Conservation (phyloP, 2,113 vertebrate species). For the Bostrychus sinensis region DNA sequence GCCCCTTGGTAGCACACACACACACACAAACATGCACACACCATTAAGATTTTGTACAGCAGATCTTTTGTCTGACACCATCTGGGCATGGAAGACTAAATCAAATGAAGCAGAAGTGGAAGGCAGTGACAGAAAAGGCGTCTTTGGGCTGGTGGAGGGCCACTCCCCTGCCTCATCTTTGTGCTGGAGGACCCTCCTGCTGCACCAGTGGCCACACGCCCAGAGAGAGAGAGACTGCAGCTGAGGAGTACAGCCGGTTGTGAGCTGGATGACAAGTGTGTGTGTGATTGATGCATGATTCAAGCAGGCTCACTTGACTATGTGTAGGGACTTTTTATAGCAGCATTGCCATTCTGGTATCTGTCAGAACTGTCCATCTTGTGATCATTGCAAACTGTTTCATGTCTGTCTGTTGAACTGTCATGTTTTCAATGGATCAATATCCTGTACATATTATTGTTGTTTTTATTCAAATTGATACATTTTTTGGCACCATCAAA, state of each 20-base stretch:
- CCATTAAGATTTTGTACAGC: constrained; percentile 51
- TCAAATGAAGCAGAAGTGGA: constrained; percentile 57
- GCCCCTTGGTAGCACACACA: constrained; percentile 5
- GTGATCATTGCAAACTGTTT: constrained; percentile 13
- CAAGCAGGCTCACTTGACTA: constrained; percentile 34
- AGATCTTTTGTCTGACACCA: constrained; percentile 57
- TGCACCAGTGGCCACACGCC: constrained; percentile 56
- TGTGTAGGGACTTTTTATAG: constrained; percentile 25
- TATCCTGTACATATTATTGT: not conserved
- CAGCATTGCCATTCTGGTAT: constrained; percentile 1
- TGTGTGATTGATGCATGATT: constrained; percentile 45
- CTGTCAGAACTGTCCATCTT: constrained; percentile 3
- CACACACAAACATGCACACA: constrained; percentile 1
- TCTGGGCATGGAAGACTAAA: constrained; percentile 57
- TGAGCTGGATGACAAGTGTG: constrained; percentile 15
- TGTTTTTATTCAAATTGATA: no score
- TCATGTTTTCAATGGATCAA: not conserved
- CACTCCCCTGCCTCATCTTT: constrained; percentile 36
- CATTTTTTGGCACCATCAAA: no score
- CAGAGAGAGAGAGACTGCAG: constrained; percentile 21
- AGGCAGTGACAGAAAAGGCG: constrained; percentile 41
- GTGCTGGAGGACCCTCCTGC: constrained; percentile 56
- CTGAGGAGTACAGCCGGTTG: constrained; percentile 6
- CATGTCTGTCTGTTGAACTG: not conserved
- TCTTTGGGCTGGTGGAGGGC: constrained; percentile 49